Conservation (phyloP, 2,888 invertebrate species). For the Acleris cristana region DNA sequence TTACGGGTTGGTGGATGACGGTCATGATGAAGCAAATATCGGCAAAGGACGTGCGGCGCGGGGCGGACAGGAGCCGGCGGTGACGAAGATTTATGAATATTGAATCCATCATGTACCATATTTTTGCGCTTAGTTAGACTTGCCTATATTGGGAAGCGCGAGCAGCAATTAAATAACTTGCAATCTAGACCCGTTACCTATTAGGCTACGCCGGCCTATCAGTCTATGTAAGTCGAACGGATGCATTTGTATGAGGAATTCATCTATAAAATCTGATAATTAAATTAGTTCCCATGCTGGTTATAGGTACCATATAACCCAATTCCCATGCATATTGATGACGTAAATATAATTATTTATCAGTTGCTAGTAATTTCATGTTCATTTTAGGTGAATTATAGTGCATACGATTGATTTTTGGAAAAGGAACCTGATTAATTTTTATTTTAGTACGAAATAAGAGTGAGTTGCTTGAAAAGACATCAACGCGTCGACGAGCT, state of each 20-base stretch:
- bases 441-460: too few relatives aligned
- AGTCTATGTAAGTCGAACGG: constrained; percentile 32
- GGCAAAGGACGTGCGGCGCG: constrained; percentile 17
- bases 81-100: constrained; percentile 37
- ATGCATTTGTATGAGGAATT: constrained; percentile 36
- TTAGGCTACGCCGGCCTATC: constrained; percentile 28
- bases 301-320: neutral
- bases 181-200: constrained; percentile 33
- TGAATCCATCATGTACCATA: constrained; percentile 35
- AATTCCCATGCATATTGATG: constrained; percentile 5
- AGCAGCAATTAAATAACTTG: constrained; percentile 33
- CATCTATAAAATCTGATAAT: constrained; percentile 36
- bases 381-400: neutral
- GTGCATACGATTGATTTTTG: too few relatives aligned
- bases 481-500: too few relatives aligned
- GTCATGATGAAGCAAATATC: constrained; percentile 31
- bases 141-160: constrained; percentile 36
- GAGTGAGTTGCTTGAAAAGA: too few relatives aligned
- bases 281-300: constrained; percentile 33
- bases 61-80: constrained; percentile 29
- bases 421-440: too few relatives aligned
- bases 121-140: constrained; percentile 30
- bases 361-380: neutral
- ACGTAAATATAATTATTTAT: neutral
- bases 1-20: constrained; percentile 14